A percentile compares a stretch with the other conserved stretches of the same genome.
Evolutionary conservation across 2,888 invertebrate genomes (phyloP).

Genomic region (Drosophila suboccidentalis): DNA sequence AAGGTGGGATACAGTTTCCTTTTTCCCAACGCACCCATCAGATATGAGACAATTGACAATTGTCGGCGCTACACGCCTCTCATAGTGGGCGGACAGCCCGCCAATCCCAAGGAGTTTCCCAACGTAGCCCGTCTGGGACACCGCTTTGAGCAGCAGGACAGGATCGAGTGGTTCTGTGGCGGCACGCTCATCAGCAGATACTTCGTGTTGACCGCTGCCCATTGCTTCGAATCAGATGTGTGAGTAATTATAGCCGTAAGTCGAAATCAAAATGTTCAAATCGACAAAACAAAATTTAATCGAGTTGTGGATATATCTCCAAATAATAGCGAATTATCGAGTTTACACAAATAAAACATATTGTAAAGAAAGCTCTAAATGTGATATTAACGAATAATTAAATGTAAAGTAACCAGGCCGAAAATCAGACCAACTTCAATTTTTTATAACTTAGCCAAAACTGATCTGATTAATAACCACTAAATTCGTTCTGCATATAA

Average conservation of each 20-base stretch:
- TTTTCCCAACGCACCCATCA: slow-evolving; percentile 54
- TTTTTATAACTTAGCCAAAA: no score
- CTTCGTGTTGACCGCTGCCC: slow-evolving; percentile 70
- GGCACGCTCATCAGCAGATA: slow-evolving; percentile 73
- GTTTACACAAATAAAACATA: no score
- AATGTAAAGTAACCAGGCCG: no score
- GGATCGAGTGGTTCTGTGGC: slow-evolving; percentile 78
- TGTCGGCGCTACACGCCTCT: slow-evolving; percentile 85
- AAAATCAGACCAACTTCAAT: no score
- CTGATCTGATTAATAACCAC: no score
- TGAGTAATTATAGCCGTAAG: slow-evolving; percentile 27
- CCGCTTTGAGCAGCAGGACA: slow-evolving; percentile 4
- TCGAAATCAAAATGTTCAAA: no score
- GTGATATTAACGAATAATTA: no score
- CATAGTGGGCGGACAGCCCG: slow-evolving; percentile 78
- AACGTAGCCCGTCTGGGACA: slow-evolving; percentile 72
- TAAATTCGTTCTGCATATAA: no score
- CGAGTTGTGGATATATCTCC: no score
- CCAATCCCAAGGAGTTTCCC: slow-evolving; percentile 81
- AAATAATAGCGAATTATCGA: no score
- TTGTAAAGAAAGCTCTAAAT: no score
- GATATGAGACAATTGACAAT: slow-evolving; percentile 57
- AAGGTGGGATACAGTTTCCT: slow-evolving; percentile 60
- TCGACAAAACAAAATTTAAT: no score
- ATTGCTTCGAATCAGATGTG: slow-evolving; percentile 66